phyloP scores from a whole-genome alignment of 2,113 vertebrate genomes.

The Mustela lutreola region DNA sequence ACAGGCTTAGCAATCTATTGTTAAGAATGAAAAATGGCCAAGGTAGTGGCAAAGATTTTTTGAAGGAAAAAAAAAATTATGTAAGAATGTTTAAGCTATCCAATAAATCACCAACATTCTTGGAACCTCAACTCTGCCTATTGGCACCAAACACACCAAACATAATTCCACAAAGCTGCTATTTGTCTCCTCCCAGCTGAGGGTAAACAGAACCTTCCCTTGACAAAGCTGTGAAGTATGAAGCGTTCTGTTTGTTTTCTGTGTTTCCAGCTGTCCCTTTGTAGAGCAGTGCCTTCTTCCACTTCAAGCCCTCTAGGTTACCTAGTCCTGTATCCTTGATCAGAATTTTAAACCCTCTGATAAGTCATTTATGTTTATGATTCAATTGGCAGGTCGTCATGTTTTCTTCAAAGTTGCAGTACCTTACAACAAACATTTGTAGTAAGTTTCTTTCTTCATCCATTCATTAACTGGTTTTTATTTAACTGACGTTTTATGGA shows the following conservation, averaged over 20 bases:
- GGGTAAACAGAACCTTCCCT: conserved; percentile 55
- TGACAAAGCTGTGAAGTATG: conserved; percentile 48
- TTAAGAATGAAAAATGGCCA: background rate
- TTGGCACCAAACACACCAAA: conserved; percentile 41
- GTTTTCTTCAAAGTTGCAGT: background rate
- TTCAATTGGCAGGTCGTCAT: background rate
- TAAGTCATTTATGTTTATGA: background rate
- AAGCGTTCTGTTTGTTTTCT: conserved; percentile 52
- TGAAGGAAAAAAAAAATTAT: background rate
- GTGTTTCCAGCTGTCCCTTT: background rate
- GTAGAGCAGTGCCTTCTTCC: background rate
- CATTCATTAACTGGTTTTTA: background rate
- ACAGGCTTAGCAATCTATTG: background rate
- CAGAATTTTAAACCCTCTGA: background rate
- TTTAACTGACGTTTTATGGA: conserved; percentile 3
- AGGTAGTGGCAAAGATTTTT: background rate
- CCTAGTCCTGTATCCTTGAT: background rate
- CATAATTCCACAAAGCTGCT: conserved; percentile 34
- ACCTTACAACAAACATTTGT: background rate
- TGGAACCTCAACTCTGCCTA: conserved; percentile 40
- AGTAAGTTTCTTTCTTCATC: background rate
- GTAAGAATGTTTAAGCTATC: conserved; percentile 54
- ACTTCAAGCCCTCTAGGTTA: background rate
- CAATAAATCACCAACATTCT: conserved; percentile 18
- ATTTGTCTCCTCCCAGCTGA: background rate